Conservation (phyloP, 2,888 invertebrate genomes). For the Abrostola triplasia region DNA sequence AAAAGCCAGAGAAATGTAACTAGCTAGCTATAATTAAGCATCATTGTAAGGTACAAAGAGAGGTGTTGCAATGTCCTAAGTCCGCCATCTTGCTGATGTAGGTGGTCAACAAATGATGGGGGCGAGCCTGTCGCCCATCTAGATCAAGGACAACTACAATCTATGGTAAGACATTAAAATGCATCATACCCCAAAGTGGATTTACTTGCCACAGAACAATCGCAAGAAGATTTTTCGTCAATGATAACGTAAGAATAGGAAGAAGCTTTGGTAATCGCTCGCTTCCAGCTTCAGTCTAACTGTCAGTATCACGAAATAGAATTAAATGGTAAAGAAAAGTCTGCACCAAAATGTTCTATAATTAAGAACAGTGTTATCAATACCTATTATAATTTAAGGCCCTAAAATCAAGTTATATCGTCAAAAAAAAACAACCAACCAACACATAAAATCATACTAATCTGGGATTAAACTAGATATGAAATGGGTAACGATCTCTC, state of each 20-base stretch:
- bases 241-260: too few relatives aligned
- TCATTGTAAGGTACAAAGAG: background rate
- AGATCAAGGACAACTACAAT: slow-evolving; percentile 4
- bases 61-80: background rate
- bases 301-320: too few relatives aligned
- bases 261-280: too few relatives aligned
- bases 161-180: background rate
- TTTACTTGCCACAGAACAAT: too few relatives aligned
- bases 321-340: too few relatives aligned
- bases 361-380: too few relatives aligned
- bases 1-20: too few relatives aligned
- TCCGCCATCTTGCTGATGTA: background rate
- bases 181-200: background rate
- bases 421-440: background rate
- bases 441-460: background rate
- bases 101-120: background rate
- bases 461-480: background rate
- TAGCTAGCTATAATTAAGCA: background rate
- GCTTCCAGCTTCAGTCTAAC: too few relatives aligned
- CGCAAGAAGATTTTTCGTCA: too few relatives aligned
- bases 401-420: background rate
- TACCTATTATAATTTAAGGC: too few relatives aligned
- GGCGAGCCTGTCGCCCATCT: background rate
- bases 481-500: background rate
- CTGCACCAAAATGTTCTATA: too few relatives aligned